Percentiles rank a stretch among this genome's conserved stretches.
Conservation (phyloP, 2,888 invertebrate genomes). For the Strigamia transsilvanica region DNA sequence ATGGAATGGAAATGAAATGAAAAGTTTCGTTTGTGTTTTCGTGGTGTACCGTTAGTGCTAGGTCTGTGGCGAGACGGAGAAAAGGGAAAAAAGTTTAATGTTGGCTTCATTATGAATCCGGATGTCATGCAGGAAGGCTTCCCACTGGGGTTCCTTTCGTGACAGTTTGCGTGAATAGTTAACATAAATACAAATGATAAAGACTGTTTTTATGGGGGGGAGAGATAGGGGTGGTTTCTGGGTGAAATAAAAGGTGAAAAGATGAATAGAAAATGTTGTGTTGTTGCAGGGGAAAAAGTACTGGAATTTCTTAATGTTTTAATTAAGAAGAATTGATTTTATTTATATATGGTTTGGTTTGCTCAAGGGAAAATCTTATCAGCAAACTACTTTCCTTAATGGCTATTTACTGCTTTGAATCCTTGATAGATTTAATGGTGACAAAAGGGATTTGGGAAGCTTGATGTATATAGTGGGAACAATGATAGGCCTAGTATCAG, state of each 20-base stretch:
- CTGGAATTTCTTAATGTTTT: background rate
- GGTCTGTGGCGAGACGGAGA: background rate
- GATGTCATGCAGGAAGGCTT: constrained; percentile 3
- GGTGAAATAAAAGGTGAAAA: background rate
- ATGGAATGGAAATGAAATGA: background rate
- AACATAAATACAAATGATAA: constrained; percentile 24
- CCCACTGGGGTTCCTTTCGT: constrained; percentile 14
- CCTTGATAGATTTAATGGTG: background rate
- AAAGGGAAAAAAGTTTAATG: background rate
- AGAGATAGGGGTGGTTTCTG: background rate
- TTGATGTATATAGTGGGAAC: background rate
- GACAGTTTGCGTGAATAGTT: constrained; percentile 34
- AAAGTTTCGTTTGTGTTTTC: background rate
- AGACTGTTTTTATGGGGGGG: background rate
- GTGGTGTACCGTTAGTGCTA: background rate
- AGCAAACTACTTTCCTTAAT: background rate
- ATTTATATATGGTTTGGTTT: no score
- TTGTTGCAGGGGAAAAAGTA: background rate
- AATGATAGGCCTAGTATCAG: constrained; percentile 4
- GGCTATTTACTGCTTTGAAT: no score
- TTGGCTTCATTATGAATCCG: constrained; percentile 38
- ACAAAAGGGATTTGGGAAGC: no score
- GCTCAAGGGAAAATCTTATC: background rate
- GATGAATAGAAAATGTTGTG: background rate
- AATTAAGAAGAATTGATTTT: no score